phyloP scores from a whole-genome alignment of 2,113 vertebrate genomes.

The Trichomycterus rosablanca region DNA sequence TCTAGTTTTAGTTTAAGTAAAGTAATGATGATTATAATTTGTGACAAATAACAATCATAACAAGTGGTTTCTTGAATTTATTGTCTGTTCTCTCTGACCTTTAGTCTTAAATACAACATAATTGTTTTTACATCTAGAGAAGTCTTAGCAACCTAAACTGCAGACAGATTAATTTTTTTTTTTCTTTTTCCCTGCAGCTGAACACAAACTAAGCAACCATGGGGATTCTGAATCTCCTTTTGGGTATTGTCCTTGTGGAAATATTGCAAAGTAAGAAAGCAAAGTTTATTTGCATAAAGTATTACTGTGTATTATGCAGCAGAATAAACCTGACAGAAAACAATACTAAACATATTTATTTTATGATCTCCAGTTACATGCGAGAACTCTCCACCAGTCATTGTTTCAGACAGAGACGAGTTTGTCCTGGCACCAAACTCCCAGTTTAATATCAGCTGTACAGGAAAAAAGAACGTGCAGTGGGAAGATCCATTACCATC shows the following conservation, averaged over 20 bases:
- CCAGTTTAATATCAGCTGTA: constrained; percentile 80
- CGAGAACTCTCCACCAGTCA: constrained; percentile 68
- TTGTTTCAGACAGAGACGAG: constrained; percentile 69
- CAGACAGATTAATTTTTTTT: too few relatives aligned
- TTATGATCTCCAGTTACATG: constrained; percentile 47
- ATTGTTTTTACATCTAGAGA: too few relatives aligned
- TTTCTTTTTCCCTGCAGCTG: constrained; percentile 54
- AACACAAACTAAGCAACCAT: constrained; percentile 65
- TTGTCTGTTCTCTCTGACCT: too few relatives aligned
- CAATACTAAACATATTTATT: neutral
- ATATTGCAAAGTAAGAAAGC: constrained; percentile 53
- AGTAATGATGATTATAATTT: too few relatives aligned
- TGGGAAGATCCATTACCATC: constrained; percentile 75
- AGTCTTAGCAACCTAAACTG: too few relatives aligned
- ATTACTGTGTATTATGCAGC: neutral
- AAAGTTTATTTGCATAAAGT: neutral
- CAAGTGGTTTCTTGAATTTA: too few relatives aligned
- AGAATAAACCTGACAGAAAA: neutral
- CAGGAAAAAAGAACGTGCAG: constrained; percentile 73
- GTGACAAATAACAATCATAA: too few relatives aligned
- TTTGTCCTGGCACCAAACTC: constrained; percentile 74
- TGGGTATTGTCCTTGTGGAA: constrained; percentile 67
- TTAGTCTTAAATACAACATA: too few relatives aligned
- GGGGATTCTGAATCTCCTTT: constrained; percentile 66
- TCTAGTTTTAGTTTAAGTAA: too few relatives aligned